These are phyloP conservation scores for Colletes latitarsis DNA, from an alignment of 1,140 invertebrate genomes.

Conservation along the genomic window DNA sequence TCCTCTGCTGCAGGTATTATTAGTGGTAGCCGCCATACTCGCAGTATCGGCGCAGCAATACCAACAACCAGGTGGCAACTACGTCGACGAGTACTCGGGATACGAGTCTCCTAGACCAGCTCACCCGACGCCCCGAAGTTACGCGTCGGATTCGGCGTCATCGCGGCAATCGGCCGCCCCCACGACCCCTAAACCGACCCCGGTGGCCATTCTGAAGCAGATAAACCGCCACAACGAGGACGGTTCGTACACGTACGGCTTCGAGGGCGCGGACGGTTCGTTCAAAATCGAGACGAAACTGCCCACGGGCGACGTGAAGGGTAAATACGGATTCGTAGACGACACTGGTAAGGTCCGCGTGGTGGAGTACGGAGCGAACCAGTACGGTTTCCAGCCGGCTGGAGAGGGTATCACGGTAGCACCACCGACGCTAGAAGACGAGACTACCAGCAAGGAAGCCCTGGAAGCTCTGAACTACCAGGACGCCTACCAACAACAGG, in stretches of 20 bases:
- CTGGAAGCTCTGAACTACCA: slow-evolving; percentile 76
- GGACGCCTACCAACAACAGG: slow-evolving; percentile 63
- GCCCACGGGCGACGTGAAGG: slow-evolving; percentile 89
- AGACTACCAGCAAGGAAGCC: slow-evolving; percentile 83
- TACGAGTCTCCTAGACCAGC: slow-evolving; percentile 82
- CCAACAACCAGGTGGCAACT: slow-evolving; percentile 70
- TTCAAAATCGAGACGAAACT: slow-evolving; percentile 94
- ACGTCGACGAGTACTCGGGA: slow-evolving; percentile 83
- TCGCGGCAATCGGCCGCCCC: slow-evolving; percentile 75
- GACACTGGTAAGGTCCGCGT: slow-evolving; percentile 90
- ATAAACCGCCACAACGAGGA: slow-evolving; percentile 93
- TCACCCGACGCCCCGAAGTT: slow-evolving; percentile 78
- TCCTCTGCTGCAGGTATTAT: slow-evolving; percentile 74
- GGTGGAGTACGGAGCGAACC: slow-evolving; percentile 93
- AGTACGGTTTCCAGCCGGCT: slow-evolving; percentile 91
- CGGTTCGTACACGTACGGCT: slow-evolving; percentile 93
- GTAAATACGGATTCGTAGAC: slow-evolving; percentile 94
- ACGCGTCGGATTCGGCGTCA: slow-evolving; percentile 75
- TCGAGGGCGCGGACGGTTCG: slow-evolving; percentile 91
- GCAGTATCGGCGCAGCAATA: slow-evolving; percentile 75
- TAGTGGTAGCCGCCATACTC: slow-evolving; percentile 71
- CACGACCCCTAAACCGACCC: slow-evolving; percentile 83
- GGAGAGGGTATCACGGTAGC: slow-evolving; percentile 93
- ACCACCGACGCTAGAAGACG: slow-evolving; percentile 89
- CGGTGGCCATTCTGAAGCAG: slow-evolving; percentile 91